These are phyloP conservation scores for Archips xylosteana DNA, from an alignment of 2,888 invertebrate species.

Conservation along the genomic window DNA sequence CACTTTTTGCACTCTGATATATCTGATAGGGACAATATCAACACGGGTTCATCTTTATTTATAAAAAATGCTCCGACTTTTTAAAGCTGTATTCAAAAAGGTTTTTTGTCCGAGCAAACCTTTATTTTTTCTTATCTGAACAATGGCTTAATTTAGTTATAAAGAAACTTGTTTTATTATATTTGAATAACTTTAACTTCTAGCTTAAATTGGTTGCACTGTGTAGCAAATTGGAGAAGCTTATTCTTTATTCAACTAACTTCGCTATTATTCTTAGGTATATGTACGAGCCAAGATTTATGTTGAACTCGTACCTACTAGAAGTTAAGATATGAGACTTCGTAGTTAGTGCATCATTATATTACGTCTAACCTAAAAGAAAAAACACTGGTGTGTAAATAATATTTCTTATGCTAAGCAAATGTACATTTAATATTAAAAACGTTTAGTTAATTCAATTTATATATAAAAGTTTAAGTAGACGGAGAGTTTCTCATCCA, in stretches of 20 bases:
- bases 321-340: too few species aligned
- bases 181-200: background rate
- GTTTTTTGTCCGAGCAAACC: background rate
- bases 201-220: background rate
- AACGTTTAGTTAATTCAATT: background rate
- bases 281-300: too few species aligned
- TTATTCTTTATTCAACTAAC: background rate
- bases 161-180: background rate
- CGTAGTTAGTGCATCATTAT: too few species aligned
- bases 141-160: slow-evolving; percentile 5
- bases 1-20: slow-evolving; percentile 1
- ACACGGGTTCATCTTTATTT: slow-evolving; percentile 1
- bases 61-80: slow-evolving; percentile 3
- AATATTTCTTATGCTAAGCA: background rate
- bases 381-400: too few species aligned
- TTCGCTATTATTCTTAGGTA: background rate
- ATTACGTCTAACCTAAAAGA: too few species aligned
- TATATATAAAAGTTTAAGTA: background rate
- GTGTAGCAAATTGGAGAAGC: background rate
- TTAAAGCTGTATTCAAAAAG: background rate
- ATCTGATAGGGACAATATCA: background rate
- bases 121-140: slow-evolving; percentile 2
- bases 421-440: background rate
- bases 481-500: background rate
- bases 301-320: too few species aligned